Conservation (phyloP, 1,140 invertebrate species). For the Neoseiulus cucumeris region DNA sequence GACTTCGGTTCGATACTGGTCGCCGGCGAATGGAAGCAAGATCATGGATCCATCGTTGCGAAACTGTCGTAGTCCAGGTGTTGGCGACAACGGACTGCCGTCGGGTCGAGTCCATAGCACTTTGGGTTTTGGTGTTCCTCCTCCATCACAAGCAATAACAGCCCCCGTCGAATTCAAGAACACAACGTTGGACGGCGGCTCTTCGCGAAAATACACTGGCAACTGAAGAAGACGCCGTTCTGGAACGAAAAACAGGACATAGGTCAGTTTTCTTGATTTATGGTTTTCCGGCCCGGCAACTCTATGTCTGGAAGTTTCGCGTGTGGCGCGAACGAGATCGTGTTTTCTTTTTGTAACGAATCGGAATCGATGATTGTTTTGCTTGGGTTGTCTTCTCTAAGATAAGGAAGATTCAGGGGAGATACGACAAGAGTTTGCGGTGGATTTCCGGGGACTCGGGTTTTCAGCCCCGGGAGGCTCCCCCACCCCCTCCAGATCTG, state of each 20-base stretch:
- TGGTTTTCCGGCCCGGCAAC: no score
- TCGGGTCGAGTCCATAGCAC: conserved; percentile 20
- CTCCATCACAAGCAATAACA: conserved; percentile 16
- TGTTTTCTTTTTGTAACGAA: no score
- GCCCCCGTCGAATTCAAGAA: conserved; percentile 21
- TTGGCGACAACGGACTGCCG: conserved; percentile 16
- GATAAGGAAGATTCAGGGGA: no score
- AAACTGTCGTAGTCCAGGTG: conserved; percentile 19
- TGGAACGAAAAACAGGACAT: background rate
- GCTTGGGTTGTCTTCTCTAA: no score
- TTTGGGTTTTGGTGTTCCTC: conserved; percentile 18
- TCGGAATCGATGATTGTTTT: no score
- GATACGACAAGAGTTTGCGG: no score
- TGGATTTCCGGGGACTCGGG: no score
- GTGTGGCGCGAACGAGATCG: no score
- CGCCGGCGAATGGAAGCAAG: background rate
- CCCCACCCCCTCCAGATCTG: no score
- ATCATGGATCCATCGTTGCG: conserved; percentile 15
- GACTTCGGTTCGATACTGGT: conserved; percentile 1
- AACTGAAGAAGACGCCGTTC: background rate
- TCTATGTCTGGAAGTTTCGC: no score
- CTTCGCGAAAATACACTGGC: conserved; percentile 5
- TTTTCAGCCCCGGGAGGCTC: no score
- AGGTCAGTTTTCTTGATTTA: no score
- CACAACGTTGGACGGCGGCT: conserved; percentile 18